phyloP scores from a whole-genome alignment of 2,797 vertebrate species.

The Zonotrichia albicollis region DNA sequence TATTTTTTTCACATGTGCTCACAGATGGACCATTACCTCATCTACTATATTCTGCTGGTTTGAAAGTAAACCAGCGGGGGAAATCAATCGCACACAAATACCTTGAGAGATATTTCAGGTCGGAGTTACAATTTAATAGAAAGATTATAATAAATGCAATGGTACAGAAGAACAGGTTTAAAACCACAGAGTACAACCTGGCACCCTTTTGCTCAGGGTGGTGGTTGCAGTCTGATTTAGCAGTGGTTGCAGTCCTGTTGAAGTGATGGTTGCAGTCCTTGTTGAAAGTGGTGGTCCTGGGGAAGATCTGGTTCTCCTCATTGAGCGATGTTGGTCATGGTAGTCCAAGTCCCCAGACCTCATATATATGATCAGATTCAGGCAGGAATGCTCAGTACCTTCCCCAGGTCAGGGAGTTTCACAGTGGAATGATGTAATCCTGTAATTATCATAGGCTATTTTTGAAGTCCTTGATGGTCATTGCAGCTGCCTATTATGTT shows the following conservation, averaged over 20 bases:
- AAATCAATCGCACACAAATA: not conserved
- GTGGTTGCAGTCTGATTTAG: accelerated
- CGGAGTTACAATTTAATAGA: accelerated
- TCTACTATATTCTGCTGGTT: not conserved
- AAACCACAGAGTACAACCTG: not conserved
- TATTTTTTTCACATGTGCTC: not conserved
- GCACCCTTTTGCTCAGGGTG: not conserved
- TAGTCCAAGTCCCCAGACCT: not conserved
- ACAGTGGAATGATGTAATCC: not conserved
- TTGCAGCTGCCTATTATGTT: too few species aligned
- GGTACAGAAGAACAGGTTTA: not conserved
- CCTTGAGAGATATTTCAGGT: not conserved
- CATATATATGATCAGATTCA: not conserved
- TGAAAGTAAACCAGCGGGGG: accelerated
- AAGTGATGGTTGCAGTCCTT: not conserved
- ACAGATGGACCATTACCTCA: not conserved
- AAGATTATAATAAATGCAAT: not conserved
- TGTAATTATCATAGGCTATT: not conserved
- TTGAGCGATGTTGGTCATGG: accelerated
- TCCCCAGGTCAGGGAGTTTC: accelerated
- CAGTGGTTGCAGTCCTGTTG: not conserved
- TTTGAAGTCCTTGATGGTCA: not conserved
- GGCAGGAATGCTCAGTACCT: not conserved
- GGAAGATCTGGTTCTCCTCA: not conserved
- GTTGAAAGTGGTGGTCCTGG: accelerated